These are phyloP conservation scores for Daptonema setosum DNA, from an alignment of 2,888 invertebrate species.

Conservation along the genomic window DNA sequence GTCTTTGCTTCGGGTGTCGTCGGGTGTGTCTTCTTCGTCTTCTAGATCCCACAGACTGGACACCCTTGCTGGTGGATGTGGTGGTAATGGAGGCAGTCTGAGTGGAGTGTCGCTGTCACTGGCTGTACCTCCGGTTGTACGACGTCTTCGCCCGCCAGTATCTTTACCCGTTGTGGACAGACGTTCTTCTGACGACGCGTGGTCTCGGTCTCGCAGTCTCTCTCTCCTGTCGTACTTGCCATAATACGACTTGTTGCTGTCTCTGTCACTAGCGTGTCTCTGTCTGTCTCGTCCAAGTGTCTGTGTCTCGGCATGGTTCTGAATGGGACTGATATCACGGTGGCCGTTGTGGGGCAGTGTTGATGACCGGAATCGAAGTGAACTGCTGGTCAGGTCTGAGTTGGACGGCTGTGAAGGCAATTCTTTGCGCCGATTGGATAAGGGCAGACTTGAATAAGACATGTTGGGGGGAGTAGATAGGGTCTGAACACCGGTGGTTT, in stretches of 20 bases:
- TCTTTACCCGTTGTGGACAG: too few relatives aligned
- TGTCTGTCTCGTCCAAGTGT: neutral
- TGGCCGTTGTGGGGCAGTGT: neutral
- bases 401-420: neutral
- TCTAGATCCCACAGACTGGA: neutral
- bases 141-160: too few relatives aligned
- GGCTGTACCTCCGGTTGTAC: neutral
- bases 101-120: neutral
- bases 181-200: neutral
- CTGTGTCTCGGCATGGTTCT: neutral
- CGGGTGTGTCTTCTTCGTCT: neutral
- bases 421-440: neutral
- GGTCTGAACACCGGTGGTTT: constrained; percentile 4
- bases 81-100: neutral
- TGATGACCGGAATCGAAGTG: neutral
- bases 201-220: too few relatives aligned
- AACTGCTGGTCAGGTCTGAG: neutral
- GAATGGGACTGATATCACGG: neutral
- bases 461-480: neutral
- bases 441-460: neutral
- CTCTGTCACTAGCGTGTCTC: neutral
- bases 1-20: neutral
- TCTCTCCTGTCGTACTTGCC: neutral
- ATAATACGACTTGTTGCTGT: neutral
- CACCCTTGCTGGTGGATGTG: neutral